A percentile compares a stretch with the other conserved stretches of the same genome.
phyloP scores from a whole-genome alignment of 1,140 invertebrate genomes.

The Rhopalosiphum padi region DNA sequence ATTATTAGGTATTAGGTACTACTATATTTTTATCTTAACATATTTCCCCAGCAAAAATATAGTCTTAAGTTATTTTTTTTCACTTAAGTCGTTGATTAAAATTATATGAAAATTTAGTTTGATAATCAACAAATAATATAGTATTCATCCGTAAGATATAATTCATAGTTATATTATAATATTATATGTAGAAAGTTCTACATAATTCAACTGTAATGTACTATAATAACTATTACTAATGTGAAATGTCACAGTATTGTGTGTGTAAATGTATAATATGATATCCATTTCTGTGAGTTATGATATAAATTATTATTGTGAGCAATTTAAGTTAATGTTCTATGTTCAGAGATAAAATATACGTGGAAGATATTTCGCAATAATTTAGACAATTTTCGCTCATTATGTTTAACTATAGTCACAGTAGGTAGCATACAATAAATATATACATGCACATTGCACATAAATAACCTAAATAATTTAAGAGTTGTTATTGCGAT shows the following conservation, averaged over 20 bases:
- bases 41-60: background rate
- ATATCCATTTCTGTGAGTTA: slow-evolving; percentile 2
- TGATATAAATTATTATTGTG: slow-evolving; percentile 10
- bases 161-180: background rate
- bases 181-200: background rate
- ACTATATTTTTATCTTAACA: background rate
- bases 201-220: background rate
- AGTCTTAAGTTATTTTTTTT: background rate
- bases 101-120: background rate
- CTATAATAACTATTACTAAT: background rate
- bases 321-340: slow-evolving; percentile 30
- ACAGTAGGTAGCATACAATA: background rate
- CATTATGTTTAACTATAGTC: background rate
- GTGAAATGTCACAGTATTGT: background rate
- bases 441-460: background rate
- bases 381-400: background rate
- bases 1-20: background rate
- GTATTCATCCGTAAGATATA: background rate
- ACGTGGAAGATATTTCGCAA: background rate
- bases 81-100: background rate
- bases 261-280: background rate
- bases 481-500: background rate
- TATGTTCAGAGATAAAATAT: slow-evolving; percentile 16
- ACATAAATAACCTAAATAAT: background rate
- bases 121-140: background rate